Evolutionary conservation across 2,113 vertebrate genomes (phyloP).

Genomic region (Ariopsis seemanni): DNA sequence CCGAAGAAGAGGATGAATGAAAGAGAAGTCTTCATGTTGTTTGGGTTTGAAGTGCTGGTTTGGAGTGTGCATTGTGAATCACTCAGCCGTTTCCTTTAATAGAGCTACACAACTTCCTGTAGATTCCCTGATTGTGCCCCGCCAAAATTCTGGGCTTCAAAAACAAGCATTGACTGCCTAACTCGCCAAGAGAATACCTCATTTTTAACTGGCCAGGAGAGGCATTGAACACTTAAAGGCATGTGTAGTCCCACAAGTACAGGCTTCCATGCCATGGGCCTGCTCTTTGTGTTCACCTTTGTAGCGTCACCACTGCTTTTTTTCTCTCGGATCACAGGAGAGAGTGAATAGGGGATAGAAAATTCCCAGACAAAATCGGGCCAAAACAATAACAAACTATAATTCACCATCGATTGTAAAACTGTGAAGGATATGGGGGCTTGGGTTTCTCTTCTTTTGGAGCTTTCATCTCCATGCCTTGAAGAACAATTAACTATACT

Average conservation of each 20-base stretch:
- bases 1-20: slow-evolving; percentile 48
- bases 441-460: slow-evolving; percentile 44
- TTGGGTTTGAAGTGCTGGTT: slow-evolving; percentile 68
- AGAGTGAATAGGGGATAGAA: slow-evolving; percentile 50
- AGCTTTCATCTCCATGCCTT: slow-evolving; percentile 55
- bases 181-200: slow-evolving; percentile 53
- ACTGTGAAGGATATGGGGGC: slow-evolving; percentile 36
- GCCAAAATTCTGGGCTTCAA: slow-evolving; percentile 55
- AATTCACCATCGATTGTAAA: slow-evolving; percentile 61
- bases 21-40: slow-evolving; percentile 60
- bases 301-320: slow-evolving; percentile 37
- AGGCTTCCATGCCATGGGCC: slow-evolving; percentile 35
- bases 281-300: slow-evolving; percentile 58
- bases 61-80: slow-evolving; percentile 65
- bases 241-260: slow-evolving; percentile 56
- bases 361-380: slow-evolving; percentile 31
- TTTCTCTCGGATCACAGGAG: slow-evolving; percentile 10
- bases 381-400: slow-evolving; percentile 50
- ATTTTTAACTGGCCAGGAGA: slow-evolving; percentile 59
- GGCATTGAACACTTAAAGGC: slow-evolving; percentile 51
- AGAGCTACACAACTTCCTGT: slow-evolving; percentile 69
- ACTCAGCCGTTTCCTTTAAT: slow-evolving; percentile 67
- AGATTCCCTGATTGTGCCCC: slow-evolving; percentile 63
- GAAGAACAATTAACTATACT: slow-evolving; percentile 60
- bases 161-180: slow-evolving; percentile 59